Base-by-base conservation (phyloP, 2,113 vertebrate species). In the Speoplatyrhinus poulsoni region DNA sequence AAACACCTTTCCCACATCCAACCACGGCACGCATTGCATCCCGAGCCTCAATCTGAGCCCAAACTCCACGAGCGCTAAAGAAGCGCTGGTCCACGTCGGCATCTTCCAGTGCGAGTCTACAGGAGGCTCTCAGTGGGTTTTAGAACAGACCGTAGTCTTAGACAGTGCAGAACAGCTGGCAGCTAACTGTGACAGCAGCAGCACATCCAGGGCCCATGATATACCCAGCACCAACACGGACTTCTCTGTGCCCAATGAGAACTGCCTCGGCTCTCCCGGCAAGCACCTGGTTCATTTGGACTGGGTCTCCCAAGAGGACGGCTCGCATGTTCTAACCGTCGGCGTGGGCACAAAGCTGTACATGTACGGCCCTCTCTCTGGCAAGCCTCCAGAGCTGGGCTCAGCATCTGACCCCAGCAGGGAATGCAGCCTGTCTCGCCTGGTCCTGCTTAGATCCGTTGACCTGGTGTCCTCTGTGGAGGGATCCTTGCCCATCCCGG, bases 101-200 rank as follows among this genome's bases (percentile, higher is more conserved):
- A 92, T 99, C 85, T 99, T 98, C 87, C 97, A 99, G 88, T 99
- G 96, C 81, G 97, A 99, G 79, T 98, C 96, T 72, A 98, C 96
- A 26, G 98, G 97, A 53, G 97, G 97, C 19, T 95, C 95, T 12
- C 95, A 94, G 81, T 99, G 98, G 98, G 89, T 96, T 69, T 89
- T 98, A 55, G 97, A 99, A 80, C 98, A 99, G 74, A 98, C 95
- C 0, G 88, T 99, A 67, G 88, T 93, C 67, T 89, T 98, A 83
- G 94, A 95, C 76, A 90, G 88, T 64, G 62, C 90, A 69, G 91
- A 87, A 69, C 36, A 41, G 36, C 79, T 89, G 11, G 69, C 91
- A n/a, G 49, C 69, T 49, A 57, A 64, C 62, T 60, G 6, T 76
- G 82, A 64, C 17, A 90, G 69, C 73, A 80, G 81, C 58, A 90